A percentile compares a stretch with the other conserved stretches of the same genome.
Conservation (phyloP, 1,140 invertebrate species). For the Cyclargus thomasi region DNA sequence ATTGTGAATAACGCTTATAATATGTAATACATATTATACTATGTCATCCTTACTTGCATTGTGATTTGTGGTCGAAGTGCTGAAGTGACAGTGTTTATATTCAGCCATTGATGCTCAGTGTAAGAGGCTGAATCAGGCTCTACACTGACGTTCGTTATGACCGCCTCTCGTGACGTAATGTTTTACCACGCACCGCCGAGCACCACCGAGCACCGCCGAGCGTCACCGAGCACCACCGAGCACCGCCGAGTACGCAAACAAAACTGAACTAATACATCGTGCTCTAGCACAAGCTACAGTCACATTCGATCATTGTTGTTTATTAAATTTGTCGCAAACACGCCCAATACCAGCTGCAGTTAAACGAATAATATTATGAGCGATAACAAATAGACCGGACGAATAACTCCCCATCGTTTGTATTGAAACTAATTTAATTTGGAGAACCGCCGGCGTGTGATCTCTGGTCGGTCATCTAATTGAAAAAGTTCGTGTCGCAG, state of each 20-base stretch:
- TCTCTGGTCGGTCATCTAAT: slow-evolving; percentile 49
- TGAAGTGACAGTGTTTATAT: background rate
- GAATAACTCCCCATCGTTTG: background rate
- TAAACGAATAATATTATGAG: background rate
- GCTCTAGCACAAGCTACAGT: background rate
- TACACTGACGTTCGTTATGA: background rate
- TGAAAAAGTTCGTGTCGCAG: slow-evolving; percentile 57
- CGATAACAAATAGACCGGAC: background rate
- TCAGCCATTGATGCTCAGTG: background rate
- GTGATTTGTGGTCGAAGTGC: too few relatives aligned
- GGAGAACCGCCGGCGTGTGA: slow-evolving; percentile 32
- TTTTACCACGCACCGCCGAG: too few relatives aligned
- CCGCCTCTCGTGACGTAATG: too few relatives aligned
- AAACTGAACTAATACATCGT: background rate
- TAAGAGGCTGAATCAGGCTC: background rate
- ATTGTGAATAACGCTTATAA: too few relatives aligned
- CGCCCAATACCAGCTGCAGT: background rate
- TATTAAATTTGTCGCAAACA: background rate
- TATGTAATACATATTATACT: too few relatives aligned
- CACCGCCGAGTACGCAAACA: background rate
- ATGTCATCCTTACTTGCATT: too few relatives aligned
- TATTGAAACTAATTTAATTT: slow-evolving; percentile 61
- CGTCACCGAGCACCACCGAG: too few relatives aligned
- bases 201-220: too few relatives aligned
- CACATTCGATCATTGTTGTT: background rate